Percentiles rank a stretch among this genome's conserved stretches.
These are phyloP conservation scores for Trachelus stipa DNA, from an alignment of 2,888 invertebrate species.

Conservation along the genomic window DNA sequence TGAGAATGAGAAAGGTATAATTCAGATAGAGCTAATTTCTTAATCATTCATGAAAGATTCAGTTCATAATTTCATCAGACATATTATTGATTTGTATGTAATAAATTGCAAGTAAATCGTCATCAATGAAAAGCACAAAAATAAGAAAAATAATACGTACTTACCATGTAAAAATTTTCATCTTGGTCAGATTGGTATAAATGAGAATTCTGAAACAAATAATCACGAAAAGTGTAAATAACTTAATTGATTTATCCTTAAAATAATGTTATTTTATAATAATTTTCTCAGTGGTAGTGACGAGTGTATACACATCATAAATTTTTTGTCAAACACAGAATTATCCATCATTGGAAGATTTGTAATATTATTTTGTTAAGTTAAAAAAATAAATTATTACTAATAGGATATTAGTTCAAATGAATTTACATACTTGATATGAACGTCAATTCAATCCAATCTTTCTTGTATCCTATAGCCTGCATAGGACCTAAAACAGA, in stretches of 20 bases:
- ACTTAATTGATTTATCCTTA: constrained; percentile 9
- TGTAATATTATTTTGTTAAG: background rate
- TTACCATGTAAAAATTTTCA: background rate
- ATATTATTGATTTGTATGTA: constrained; percentile 1
- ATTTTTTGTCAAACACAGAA: constrained; percentile 40
- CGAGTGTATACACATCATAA: constrained; percentile 53
- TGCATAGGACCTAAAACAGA: background rate
- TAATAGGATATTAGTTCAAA: background rate
- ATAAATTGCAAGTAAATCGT: background rate
- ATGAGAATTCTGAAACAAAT: background rate
- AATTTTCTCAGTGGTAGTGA: constrained; percentile 60
- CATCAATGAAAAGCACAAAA: background rate
- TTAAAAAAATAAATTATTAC: background rate
- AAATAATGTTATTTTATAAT: constrained; percentile 6
- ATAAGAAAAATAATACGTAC: background rate
- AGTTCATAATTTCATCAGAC: constrained; percentile 37
- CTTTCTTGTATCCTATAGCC: too few species aligned
- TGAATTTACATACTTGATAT: background rate
- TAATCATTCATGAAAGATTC: constrained; percentile 52
- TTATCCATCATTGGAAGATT: constrained; percentile 42
- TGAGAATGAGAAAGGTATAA: background rate
- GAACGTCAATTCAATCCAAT: background rate
- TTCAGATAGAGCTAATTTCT: constrained; percentile 61
- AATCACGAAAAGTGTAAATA: background rate
- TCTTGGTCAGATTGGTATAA: background rate